Base-by-base conservation (phyloP, 2,113 vertebrate species). In the Macaca nemestrina region DNA sequence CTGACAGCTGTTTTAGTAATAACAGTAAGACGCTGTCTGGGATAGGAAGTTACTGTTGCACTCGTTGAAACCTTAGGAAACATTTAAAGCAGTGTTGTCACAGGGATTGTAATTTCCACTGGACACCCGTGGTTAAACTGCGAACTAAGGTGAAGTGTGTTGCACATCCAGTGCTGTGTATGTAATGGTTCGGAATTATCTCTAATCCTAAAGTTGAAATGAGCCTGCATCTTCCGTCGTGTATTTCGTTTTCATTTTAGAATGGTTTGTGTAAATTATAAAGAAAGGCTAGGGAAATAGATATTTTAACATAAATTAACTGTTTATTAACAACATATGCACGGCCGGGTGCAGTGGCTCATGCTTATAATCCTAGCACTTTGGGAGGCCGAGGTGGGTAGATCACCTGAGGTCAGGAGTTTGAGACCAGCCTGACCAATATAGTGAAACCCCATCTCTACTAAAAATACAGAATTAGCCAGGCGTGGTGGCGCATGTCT, bases 1-100 rank as follows among this genome's bases (percentile, higher is more conserved):
- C 95, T 96, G 97, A 97, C 97, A 97, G 97, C 96, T 95, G 96
- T 40, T 94, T 68, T 88, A 55, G 70, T 87, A 85, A 96, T 76
- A 90, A 76, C 93, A 50, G 83, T 52, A 55, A 76, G 68, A 76
- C 59, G 61, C 79, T 40, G 85, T 76, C 70, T 12, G 11, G 75
- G 59, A 76, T 81, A 70, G 90, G 93, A 96, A 94, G 94, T 94
- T 55, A 23, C 8, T 89, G 17, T 84, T 92, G 84, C 84, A 35
- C 57, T 85, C 12, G 32, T 89, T 57, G 95, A 92, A 79, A 82
- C 23, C 43, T 18, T 92, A 80, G 86, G 87, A 85, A 83, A 95
- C 52, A 5, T 88, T 93, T 92, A 38, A 57, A 92, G 43, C 73
- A 2, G 16, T 59, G 90, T 14, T 32, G 57, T 68, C 40, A 17